Conservation (phyloP, 2,888 invertebrate species). For the Uropetala carovei region DNA sequence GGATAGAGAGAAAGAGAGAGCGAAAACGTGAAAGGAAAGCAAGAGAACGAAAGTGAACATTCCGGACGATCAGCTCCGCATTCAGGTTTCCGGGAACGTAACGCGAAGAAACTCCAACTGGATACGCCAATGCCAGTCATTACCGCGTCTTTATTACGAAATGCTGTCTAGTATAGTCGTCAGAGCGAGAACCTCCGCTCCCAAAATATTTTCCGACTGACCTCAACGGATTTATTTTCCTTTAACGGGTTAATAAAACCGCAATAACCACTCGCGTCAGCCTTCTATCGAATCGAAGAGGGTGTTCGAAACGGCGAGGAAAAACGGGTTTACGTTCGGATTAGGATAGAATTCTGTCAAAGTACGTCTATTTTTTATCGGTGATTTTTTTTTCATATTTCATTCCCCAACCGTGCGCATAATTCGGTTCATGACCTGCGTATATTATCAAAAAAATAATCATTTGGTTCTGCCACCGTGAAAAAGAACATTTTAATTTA, state of each 20-base stretch:
- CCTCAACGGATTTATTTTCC: not conserved
- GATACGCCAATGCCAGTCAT: not conserved
- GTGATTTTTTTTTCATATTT: too few relatives aligned
- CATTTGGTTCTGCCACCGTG: too few relatives aligned
- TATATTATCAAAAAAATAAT: too few relatives aligned
- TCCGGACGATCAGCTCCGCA: not conserved
- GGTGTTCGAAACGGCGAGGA: too few relatives aligned
- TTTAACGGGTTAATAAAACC: conserved; percentile 2
- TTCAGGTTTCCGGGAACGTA: not conserved
- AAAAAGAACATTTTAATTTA: too few relatives aligned
- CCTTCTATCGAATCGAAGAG: too few relatives aligned
- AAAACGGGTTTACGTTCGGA: too few relatives aligned
- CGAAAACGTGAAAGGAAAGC: not conserved
- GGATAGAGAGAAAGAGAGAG: not conserved
- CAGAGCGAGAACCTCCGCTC: not conserved
- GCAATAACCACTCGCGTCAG: not conserved
- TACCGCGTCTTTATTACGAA: not conserved
- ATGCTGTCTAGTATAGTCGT: not conserved
- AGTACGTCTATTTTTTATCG: too few relatives aligned
- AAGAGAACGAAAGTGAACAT: not conserved
- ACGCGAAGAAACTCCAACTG: not conserved
- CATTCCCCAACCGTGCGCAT: too few relatives aligned
- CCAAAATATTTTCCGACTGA: not conserved
- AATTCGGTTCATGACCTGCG: too few relatives aligned
- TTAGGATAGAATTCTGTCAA: too few relatives aligned